These are phyloP conservation scores for human (Homo sapiens) DNA, from an alignment of 2,113 vertebrate genomes.

Conservation along the genomic window DNA sequence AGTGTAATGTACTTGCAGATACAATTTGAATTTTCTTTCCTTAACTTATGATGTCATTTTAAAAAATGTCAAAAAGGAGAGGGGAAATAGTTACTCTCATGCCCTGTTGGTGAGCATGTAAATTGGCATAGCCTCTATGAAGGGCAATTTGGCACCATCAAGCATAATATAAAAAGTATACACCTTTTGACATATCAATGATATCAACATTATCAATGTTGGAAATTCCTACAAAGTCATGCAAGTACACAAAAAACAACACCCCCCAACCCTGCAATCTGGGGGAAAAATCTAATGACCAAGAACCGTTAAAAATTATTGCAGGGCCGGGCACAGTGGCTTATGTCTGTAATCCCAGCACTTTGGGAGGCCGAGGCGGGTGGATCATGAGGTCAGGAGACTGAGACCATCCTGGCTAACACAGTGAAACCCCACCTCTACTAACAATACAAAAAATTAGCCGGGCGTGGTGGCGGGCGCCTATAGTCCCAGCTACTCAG, in stretches of 20 bases:
- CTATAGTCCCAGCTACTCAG: no score
- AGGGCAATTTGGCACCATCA: neutral
- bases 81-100: neutral
- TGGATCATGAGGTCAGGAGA: no score
- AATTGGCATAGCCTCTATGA: neutral
- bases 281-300: neutral
- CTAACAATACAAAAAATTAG: no score
- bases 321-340: fast-evolving
- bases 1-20: neutral
- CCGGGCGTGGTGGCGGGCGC: no score
- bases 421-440: no score
- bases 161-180: neutral
- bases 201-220: neutral
- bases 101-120: neutral
- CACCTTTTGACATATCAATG: neutral
- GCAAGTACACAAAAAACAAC: neutral
- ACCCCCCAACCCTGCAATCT: neutral
- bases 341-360: no score
- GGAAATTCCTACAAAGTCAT: neutral
- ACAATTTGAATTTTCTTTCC: neutral
- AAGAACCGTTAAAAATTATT: neutral
- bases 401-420: no score
- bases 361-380: no score
- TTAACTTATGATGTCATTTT: neutral
- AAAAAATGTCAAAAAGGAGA: neutral